These are phyloP conservation scores for Drosophila sucinea DNA, from an alignment of 1,140 invertebrate genomes.

Conservation along the genomic window DNA sequence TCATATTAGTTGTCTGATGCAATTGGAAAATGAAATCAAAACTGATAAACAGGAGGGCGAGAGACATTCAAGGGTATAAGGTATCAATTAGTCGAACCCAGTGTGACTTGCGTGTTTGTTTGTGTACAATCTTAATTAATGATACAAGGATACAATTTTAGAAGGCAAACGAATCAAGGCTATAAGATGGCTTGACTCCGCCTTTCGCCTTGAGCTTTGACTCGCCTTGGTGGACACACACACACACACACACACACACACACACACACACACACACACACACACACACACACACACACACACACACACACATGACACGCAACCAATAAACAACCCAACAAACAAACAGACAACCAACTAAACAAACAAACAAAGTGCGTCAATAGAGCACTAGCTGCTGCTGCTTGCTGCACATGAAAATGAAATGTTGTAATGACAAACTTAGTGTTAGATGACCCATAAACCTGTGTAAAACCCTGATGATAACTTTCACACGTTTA, in stretches of 20 bases:
- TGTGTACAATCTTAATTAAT: constrained; percentile 22
- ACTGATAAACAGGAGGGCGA: background rate
- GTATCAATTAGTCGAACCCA: constrained; percentile 2
- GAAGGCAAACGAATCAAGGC: constrained; percentile 18
- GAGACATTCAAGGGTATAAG: background rate
- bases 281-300: too few species aligned
- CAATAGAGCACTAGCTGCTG: constrained; percentile 7
- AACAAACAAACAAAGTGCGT: constrained; percentile 14
- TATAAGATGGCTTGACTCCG: constrained; percentile 15
- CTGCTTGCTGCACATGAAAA: background rate
- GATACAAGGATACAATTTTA: constrained; percentile 27
- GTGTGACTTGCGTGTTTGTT: background rate
- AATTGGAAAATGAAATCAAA: background rate
- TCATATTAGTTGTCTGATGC: background rate
- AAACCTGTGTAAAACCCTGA: background rate
- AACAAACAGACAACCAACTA: background rate
- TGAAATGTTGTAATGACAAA: constrained; percentile 1
- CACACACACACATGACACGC: background rate
- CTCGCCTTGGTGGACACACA: constrained; percentile 6
- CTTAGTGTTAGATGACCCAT: background rate
- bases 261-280: too few species aligned
- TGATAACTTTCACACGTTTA: background rate
- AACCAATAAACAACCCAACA: constrained; percentile 5
- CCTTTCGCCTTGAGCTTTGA: constrained; percentile 17
- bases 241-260: too few species aligned